Base-by-base conservation (phyloP, 2,888 invertebrate species). In the Latheticus oryzae region DNA sequence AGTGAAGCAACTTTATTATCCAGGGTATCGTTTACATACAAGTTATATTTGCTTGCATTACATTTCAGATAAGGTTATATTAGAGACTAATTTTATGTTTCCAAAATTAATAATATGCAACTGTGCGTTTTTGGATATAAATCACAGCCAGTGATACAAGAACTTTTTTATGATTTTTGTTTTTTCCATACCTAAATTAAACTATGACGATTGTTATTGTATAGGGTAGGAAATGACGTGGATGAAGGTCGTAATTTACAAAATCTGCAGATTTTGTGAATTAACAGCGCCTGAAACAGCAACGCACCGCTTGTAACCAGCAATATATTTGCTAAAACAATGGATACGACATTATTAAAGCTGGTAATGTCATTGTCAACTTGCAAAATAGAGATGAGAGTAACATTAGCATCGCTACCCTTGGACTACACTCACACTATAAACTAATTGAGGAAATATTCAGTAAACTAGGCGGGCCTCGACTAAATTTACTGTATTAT, bases 351-450 rank as follows among this genome's bases (percentile, higher is more conserved):
- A 61, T 61, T 61, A 61, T 61, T 58, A 61, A 61, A 61, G 54
- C 61, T 58, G 58, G 61, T 61, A 58, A 58, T 58, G 61, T 58
- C 58, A 51, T 54, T 61, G 61, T 58, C 61, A 51, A 61, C 50
- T 61, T 53, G 53, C 60, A 58, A 60, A 61, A 58, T 50, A 53
- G 54, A 58, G 57, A 58, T 37, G 56, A 56, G 51, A 53, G 42
- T 17, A 35, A 37, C 48, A 53, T 53, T 57, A 57, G 48, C 47
- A 56, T 47, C 35, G 48, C 45, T 28, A 60, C 60, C 40, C 55
- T 28, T 45, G 54, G 50, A 52, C 56, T 50, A 40, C 17, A 15
- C 40, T 56, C 51, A 24, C 38, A 51, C 56, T 52, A 56, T 56
- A 40, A 51, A 60, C 60, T 60, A 60, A 60, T 60, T 60, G 59